Conservation (phyloP, 1,140 invertebrate genomes). For the Coboldia fuscipes region DNA sequence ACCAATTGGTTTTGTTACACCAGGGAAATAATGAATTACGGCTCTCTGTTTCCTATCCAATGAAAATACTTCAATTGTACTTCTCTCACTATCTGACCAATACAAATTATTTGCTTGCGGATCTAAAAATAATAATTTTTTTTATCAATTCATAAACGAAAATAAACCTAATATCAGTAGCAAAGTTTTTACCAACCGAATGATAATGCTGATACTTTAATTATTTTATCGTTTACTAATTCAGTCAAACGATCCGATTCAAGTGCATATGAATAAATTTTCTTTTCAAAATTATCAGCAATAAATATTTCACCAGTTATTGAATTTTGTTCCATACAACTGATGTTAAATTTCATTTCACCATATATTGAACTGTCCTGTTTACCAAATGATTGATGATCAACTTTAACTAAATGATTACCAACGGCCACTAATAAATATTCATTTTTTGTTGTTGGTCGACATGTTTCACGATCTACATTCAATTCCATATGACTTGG, state of each 20-base stretch:
- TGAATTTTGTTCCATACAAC: slow-evolving; percentile 22
- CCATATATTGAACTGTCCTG: slow-evolving; percentile 15
- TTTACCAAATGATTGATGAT: slow-evolving; percentile 25
- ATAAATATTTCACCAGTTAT: slow-evolving; percentile 25
- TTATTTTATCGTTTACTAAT: slow-evolving; percentile 24
- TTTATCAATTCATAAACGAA: not conserved
- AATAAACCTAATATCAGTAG: not conserved
- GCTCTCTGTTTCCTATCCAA: slow-evolving; percentile 29
- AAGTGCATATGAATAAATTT: slow-evolving; percentile 22
- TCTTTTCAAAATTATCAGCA: slow-evolving; percentile 25
- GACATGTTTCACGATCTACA: slow-evolving; percentile 27
- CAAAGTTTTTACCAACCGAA: slow-evolving; percentile 25
- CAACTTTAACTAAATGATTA: slow-evolving; percentile 19
- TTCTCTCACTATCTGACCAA: slow-evolving; percentile 30
- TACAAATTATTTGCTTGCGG: slow-evolving; percentile 41
- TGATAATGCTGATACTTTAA: slow-evolving; percentile 33
- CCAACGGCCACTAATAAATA: slow-evolving; percentile 19
- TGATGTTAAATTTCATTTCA: slow-evolving; percentile 19
- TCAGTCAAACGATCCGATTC: slow-evolving; percentile 13
- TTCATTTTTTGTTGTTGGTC: slow-evolving; percentile 21
- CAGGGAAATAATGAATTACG: slow-evolving; percentile 26
- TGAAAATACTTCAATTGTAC: slow-evolving; percentile 32
- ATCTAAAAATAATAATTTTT: slow-evolving; percentile 25
- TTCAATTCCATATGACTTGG: slow-evolving; percentile 40
- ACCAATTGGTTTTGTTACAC: slow-evolving; percentile 30